Evolutionary conservation across 2,113 vertebrate genomes (phyloP), one percentile per base, ranked within the genome.

Genomic region (Antigone vipio): DNA sequence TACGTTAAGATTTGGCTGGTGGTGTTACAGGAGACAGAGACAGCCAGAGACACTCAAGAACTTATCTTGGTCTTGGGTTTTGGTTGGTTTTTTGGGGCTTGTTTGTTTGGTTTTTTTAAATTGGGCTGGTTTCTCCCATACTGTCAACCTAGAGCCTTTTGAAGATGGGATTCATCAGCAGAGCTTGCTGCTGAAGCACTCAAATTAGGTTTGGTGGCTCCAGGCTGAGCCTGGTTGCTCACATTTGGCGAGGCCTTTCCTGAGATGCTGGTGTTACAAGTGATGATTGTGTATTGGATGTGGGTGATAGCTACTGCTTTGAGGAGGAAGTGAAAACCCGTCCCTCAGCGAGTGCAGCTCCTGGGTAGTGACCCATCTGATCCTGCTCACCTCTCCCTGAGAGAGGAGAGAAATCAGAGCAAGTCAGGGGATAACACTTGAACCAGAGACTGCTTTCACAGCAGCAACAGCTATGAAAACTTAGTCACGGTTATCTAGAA

Each of bases 271-370:
- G 9, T 19, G 12, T 23, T 78, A 3, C 13, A 9, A 26, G 34
- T 4, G 8, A 68, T 56, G 38, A 17, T n/a, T 0, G 0, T 21
- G 6, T 56, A 3, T 50, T 71, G 47, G 30, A 24, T 0, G 6
- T 55, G 20, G 47, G 30, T 0, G 4, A 27, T 60, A 69, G 66
- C 17, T 9, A 69, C 22, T 4, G 10, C 26, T 76, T 72, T 74
- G 66, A 5, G 6, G 52, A 64, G n/a, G 49, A 62, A 56, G 55
- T 29, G 71, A 49, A 79, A 88, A 58, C 14, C 13, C 22, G 27
- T 29, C 24, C 29, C 32, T 49, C 7, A 22, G 55, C 4, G 20
- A 63, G 30, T 20, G 40, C 12, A 62, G 29, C 47, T 72, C 19
- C 34, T 68, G 1, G 1, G 49, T 42, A 59, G 82, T 44, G 50